Percentiles rank a stretch among this genome's conserved stretches.
phyloP scores from a whole-genome alignment of 2,113 vertebrate genomes.

The Erythrolamprus reginae region DNA sequence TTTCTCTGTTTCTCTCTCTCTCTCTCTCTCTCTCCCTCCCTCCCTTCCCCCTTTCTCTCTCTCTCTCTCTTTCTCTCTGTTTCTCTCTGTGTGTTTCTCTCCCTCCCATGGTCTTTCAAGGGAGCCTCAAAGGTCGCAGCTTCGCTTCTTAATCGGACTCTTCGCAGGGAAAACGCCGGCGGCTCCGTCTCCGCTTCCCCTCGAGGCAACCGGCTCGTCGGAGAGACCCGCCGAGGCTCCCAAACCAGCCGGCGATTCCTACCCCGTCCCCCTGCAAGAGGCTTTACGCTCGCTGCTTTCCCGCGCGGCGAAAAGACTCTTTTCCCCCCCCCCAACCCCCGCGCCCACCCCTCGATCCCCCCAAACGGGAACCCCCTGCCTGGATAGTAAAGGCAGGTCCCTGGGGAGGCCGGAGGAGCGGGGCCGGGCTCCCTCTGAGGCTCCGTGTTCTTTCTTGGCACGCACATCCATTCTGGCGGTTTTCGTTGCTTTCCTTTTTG shows the following conservation, averaged over 20 bases:
- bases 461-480: neutral
- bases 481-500: neutral
- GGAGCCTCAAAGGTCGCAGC: neutral
- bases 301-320: neutral
- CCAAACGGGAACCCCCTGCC: neutral
- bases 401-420: neutral
- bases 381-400: neutral
- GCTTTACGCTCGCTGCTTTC: neutral
- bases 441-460: neutral
- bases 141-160: neutral
- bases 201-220: neutral
- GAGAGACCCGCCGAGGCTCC: neutral
- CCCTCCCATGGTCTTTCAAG: neutral
- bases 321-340: no score
- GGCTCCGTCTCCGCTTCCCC: neutral
- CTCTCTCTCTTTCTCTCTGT: no score
- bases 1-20: no score
- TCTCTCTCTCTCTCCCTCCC: no score
- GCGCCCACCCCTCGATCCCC: neutral
- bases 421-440: neutral
- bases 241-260: neutral
- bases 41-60: no score
- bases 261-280: neutral
- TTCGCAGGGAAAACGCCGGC: neutral
- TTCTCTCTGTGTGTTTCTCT: no score